Evolutionary conservation across 1,140 invertebrate species (phyloP), one percentile per base, ranked within the genome.

Genomic region (Dinothrombium tinctorium): DNA sequence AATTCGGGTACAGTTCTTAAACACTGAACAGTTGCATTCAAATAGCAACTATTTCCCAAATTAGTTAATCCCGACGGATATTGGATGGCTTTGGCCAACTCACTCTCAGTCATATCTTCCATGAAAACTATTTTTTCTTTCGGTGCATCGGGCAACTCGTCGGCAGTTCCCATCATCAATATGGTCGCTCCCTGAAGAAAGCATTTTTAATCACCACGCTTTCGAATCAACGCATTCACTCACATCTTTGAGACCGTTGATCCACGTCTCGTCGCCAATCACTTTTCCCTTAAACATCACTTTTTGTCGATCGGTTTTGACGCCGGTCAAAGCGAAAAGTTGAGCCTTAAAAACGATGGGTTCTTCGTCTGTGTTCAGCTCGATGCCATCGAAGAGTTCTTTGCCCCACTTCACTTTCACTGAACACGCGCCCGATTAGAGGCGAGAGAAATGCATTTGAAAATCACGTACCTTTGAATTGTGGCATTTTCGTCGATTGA

Each of bases 401-500:
- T 90, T 92, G 20, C 84, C 83, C 92, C 94, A 99, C 70, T 98
- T 99, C 2, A 98, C 83, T 70, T 89, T 92, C 19, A 96, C 89
- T 94, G 8, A 12, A 36, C 8, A 15, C 19, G 14, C 5, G n/a
- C n/a, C n/a, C n/a, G n/a, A n/a, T n/a, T n/a, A n/a, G n/a, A n/a
- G n/a, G n/a, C n/a, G n/a, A n/a, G n/a, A n/a, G n/a, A n/a, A n/a
- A n/a, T n/a, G n/a, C n/a, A n/a, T n/a, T n/a, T n/a, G n/a, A n/a
- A n/a, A n/a, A n/a, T n/a, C n/a, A n/a, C n/a, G n/a, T n/a, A n/a
- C n/a, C n/a, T n/a, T n/a, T n/a, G n/a, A n/a, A n/a, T n/a, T n/a
- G n/a, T n/a, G n/a, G n/a, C n/a, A n/a, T n/a, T n/a, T n/a, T n/a
- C n/a, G n/a, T n/a, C n/a, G n/a, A n/a, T n/a, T n/a, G n/a, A n/a